Percentiles rank a stretch among this genome's conserved stretches.
Evolutionary conservation across 1,140 invertebrate species (phyloP).

Genomic region (Nymphalis io): DNA sequence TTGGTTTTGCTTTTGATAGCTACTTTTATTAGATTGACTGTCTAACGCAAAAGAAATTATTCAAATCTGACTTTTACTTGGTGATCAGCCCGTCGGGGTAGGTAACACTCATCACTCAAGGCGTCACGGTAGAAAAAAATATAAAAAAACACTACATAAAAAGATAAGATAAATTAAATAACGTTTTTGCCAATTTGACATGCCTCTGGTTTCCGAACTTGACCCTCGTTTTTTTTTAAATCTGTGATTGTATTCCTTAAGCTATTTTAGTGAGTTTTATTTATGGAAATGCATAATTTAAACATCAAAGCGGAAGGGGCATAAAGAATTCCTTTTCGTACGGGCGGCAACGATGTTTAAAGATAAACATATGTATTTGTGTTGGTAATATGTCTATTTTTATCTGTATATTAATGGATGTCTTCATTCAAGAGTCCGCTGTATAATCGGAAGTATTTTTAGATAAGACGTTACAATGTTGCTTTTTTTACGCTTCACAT

Average conservation of each 20-base stretch:
- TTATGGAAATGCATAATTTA: constrained; percentile 31
- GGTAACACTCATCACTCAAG: no score
- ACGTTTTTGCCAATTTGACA: constrained; percentile 15
- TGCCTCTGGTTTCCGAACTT: constrained; percentile 22
- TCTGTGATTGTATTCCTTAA: constrained; percentile 1
- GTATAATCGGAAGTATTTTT: neutral
- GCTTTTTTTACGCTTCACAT: neutral
- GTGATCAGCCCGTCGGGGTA: no score
- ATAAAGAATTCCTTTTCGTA: constrained; percentile 18
- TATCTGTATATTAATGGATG: neutral
- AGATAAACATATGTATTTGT: constrained; percentile 16
- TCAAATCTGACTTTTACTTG: no score
- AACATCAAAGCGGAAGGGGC: constrained; percentile 30
- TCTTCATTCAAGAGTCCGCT: neutral
- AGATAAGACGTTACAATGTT: neutral
- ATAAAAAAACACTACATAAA: neutral
- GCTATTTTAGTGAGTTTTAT: constrained; percentile 27
- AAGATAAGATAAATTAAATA: neutral
- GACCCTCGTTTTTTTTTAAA: constrained; percentile 20
- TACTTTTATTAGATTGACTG: no score
- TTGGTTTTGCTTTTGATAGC: no score
- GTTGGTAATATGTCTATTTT: constrained; percentile 21
- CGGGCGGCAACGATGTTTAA: constrained; percentile 24
- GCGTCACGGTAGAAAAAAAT: neutral
- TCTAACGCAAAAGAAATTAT: no score